These are phyloP conservation scores for Australoheros facetus DNA, from an alignment of 2,797 vertebrate species.

Conservation along the genomic window DNA sequence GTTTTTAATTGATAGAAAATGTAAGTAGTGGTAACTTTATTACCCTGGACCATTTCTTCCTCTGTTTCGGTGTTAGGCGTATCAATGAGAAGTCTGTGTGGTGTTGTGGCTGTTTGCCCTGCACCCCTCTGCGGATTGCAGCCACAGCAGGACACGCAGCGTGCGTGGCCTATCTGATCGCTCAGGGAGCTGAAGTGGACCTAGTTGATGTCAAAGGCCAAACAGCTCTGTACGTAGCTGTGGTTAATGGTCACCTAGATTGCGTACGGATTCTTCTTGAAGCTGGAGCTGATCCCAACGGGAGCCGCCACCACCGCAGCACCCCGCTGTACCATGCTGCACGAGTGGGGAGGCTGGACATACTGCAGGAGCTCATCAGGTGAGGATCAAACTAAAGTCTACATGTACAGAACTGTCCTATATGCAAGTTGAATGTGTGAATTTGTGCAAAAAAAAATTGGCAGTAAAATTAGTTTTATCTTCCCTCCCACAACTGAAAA, in stretches of 20 bases:
- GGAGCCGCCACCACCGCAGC: conserved; percentile 93
- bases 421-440: not conserved
- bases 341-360: conserved; percentile 87
- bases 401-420: not conserved
- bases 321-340: conserved; percentile 91
- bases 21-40: too few relatives aligned
- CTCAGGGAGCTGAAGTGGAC: conserved; percentile 90
- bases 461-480: not conserved
- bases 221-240: conserved; percentile 91
- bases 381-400: conserved; percentile 45
- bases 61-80: conserved; percentile 72
- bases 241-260: conserved; percentile 92
- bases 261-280: conserved; percentile 90
- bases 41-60: not conserved
- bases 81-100: conserved; percentile 96
- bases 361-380: conserved; percentile 91
- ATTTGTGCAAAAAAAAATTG: not conserved
- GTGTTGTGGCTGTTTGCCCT: conserved; percentile 94
- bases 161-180: conserved; percentile 89
- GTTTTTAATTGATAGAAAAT: too few relatives aligned
- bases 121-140: conserved; percentile 90
- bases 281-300: conserved; percentile 91
- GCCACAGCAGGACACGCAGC: conserved; percentile 90
- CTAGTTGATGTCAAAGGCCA: conserved; percentile 95
- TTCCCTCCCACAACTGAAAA: not conserved